A percentile compares a stretch with the other conserved stretches of the same genome.
Conservation (phyloP, 2,797 vertebrate genomes). For the Todus mexicanus region DNA sequence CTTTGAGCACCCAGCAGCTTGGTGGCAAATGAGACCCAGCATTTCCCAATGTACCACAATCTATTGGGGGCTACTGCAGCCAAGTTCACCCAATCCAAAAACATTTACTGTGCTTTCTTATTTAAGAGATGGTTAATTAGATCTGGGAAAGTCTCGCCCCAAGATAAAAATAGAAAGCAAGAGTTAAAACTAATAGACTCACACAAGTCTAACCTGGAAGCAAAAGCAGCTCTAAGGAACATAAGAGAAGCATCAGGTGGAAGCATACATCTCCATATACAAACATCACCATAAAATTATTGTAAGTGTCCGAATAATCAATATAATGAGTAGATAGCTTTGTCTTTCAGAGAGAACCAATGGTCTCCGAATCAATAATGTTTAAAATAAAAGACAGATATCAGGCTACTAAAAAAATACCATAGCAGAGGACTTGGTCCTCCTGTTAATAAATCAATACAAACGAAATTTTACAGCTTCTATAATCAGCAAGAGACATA, state of each 20-base stretch:
- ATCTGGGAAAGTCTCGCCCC: background rate
- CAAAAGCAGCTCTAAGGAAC: background rate
- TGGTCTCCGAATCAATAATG: background rate
- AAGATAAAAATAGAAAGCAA: background rate
- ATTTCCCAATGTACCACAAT: background rate
- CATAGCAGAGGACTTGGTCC: background rate
- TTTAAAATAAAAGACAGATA: background rate
- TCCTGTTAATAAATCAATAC: constrained; percentile 64
- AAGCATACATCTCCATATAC: background rate
- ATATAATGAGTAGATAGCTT: background rate
- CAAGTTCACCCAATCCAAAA: background rate
- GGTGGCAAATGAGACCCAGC: background rate
- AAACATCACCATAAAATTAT: background rate
- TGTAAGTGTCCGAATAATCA: constrained; percentile 1
- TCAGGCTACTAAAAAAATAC: constrained; percentile 25
- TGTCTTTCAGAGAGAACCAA: background rate
- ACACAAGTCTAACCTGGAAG: background rate
- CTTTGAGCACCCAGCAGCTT: background rate
- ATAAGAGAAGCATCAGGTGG: background rate
- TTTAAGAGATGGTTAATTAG: background rate
- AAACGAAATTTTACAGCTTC: constrained; percentile 65
- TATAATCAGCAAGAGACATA: constrained; percentile 65
- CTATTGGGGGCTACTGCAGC: background rate
- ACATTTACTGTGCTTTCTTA: background rate
- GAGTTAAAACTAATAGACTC: background rate